These are phyloP conservation scores for Bombus terrestris DNA, from an alignment of 1,140 invertebrate species.

Conservation along the genomic window DNA sequence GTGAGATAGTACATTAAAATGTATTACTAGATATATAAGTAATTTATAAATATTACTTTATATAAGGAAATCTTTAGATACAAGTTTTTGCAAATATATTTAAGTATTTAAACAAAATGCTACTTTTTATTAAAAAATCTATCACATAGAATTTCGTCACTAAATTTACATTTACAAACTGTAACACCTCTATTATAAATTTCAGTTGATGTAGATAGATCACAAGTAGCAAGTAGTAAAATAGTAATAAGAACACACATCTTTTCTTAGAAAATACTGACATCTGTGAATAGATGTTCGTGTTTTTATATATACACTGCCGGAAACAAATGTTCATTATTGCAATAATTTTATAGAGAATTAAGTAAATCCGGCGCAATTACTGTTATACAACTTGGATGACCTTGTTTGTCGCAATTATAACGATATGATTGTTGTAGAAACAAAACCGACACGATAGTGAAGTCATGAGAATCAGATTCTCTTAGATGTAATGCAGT, in stretches of 20 bases:
- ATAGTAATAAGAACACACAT: constrained; percentile 39
- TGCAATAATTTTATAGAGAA: constrained; percentile 63
- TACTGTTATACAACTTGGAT: constrained; percentile 34
- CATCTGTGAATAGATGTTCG: constrained; percentile 23
- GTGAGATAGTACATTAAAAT: not conserved
- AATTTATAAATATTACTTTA: not conserved
- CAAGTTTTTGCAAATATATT: not conserved
- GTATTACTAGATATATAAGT: not conserved
- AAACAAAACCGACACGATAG: not conserved
- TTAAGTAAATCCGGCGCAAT: constrained; percentile 48
- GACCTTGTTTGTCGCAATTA: constrained; percentile 42
- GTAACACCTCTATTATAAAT: constrained; percentile 38
- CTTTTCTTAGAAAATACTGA: constrained; percentile 36
- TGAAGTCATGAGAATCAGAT: not conserved
- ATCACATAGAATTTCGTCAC: not conserved
- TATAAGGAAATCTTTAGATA: not conserved
- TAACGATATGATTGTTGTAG: constrained; percentile 17
- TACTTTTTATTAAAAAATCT: not conserved
- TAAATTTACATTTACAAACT: not conserved
- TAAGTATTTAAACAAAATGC: not conserved
- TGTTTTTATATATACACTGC: constrained; percentile 53
- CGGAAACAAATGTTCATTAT: constrained; percentile 63
- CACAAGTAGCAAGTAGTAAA: constrained; percentile 38
- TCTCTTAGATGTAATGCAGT: not conserved
- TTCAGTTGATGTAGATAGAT: constrained; percentile 15